A percentile compares a stretch with the other conserved stretches of the same genome.
Evolutionary conservation across 1,140 invertebrate species (phyloP).

Genomic region (Drosophila repletoides): DNA sequence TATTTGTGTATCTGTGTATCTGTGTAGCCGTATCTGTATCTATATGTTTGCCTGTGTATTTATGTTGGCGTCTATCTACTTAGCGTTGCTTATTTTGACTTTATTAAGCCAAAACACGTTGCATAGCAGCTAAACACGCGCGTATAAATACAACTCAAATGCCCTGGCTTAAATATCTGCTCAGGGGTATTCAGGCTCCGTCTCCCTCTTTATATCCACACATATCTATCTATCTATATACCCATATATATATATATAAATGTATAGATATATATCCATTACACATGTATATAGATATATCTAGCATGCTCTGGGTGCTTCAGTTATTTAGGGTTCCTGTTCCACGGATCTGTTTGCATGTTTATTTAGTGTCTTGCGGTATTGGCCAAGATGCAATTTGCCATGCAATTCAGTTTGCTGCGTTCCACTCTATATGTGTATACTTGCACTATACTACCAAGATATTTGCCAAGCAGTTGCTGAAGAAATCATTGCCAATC

Average conservation of each 20-base stretch:
- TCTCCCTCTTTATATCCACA: no score
- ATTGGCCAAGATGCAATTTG: slow-evolving; percentile 26
- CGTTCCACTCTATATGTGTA: background rate
- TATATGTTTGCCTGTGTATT: slow-evolving; percentile 51
- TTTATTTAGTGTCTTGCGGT: slow-evolving; percentile 19
- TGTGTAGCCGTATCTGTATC: slow-evolving; percentile 33
- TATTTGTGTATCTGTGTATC: slow-evolving; percentile 1
- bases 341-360: slow-evolving; percentile 25
- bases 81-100: slow-evolving; percentile 74
- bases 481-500: no score
- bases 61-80: slow-evolving; percentile 74
- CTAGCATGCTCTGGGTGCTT: background rate
- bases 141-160: slow-evolving; percentile 56
- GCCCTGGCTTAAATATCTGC: slow-evolving; percentile 2
- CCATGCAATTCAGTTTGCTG: slow-evolving; percentile 13
- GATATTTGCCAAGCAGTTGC: background rate
- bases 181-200: background rate
- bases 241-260: no score
- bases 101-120: slow-evolving; percentile 80
- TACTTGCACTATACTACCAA: background rate
- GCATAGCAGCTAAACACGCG: slow-evolving; percentile 74
- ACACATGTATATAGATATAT: background rate
- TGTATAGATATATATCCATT: no score
- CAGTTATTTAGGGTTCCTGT: no score
- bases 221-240: no score